Evolutionary conservation across 2,113 vertebrate genomes (phyloP).

Genomic region (Scophthalmus maximus): DNA sequence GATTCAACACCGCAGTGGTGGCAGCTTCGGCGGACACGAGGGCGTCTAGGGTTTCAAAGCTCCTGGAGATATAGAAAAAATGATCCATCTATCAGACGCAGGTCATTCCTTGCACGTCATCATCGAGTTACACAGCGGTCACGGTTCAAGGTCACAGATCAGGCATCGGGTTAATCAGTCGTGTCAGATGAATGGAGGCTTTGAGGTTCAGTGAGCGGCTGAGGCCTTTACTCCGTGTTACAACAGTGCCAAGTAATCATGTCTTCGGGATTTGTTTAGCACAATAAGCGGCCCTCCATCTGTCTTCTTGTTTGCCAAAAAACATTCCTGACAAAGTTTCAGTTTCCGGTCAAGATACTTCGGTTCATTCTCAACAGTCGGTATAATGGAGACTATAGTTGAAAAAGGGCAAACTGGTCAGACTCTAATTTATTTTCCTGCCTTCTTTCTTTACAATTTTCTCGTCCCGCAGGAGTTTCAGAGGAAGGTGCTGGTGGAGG

Average conservation of each 20-base stretch:
- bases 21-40: background rate
- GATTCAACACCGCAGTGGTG: conserved; percentile 9
- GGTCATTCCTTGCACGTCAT: background rate
- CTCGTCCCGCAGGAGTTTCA: conserved; percentile 74
- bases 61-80: conserved; percentile 1
- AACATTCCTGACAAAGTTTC: no score
- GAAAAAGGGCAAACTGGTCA: background rate
- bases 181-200: background rate
- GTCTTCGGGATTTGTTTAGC: background rate
- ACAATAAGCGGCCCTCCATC: no score
- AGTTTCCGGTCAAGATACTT: no score
- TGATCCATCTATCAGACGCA: conserved; percentile 3
- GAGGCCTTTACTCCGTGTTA: background rate
- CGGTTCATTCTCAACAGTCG: no score
- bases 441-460: background rate
- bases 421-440: background rate
- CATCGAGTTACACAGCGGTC: conserved; percentile 14
- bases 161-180: conserved; percentile 5
- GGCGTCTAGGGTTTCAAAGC: conserved; percentile 35
- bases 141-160: conserved; percentile 10
- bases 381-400: background rate
- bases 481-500: conserved; percentile 71
- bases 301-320: no score
- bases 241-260: background rate
- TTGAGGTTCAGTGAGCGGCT: conserved; percentile 16